Conservation (phyloP, 2,888 invertebrate species). For the Ethmia dodecea region DNA sequence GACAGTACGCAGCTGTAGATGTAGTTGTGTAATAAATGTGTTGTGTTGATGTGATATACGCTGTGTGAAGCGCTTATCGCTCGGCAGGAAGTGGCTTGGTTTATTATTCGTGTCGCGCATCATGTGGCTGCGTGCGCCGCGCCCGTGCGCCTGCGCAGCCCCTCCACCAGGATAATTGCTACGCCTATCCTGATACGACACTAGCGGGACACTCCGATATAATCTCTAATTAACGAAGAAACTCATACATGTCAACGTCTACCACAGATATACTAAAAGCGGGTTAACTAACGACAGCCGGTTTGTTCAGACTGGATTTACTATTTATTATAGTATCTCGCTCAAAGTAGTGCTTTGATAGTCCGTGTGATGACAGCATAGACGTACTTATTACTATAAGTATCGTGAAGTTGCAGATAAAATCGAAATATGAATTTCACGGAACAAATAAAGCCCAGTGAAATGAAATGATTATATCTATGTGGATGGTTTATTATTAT, state of each 20-base stretch:
- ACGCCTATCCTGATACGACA: conserved; percentile 34
- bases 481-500: conserved; percentile 28
- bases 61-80: conserved; percentile 65
- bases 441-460: conserved; percentile 13
- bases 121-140: conserved; percentile 52
- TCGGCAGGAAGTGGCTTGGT: conserved; percentile 72
- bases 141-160: conserved; percentile 37
- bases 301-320: no score
- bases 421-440: conserved; percentile 4
- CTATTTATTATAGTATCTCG: no score
- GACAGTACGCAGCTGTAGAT: not conserved
- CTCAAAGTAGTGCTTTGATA: no score
- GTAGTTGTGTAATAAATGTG: conserved; percentile 21
- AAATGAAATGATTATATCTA: conserved; percentile 23
- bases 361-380: no score
- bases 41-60: conserved; percentile 39
- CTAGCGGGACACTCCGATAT: conserved; percentile 57
- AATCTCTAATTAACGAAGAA: conserved; percentile 55
- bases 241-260: conserved; percentile 40
- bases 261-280: conserved; percentile 28
- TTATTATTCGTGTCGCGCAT: conserved; percentile 76
- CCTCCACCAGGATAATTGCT: conserved; percentile 53
- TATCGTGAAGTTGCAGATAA: no score
- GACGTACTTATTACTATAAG: no score
- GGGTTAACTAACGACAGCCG: conserved; percentile 25